phyloP scores from a whole-genome alignment of 2,888 invertebrate species.

The Trissolcus brochymenae region DNA sequence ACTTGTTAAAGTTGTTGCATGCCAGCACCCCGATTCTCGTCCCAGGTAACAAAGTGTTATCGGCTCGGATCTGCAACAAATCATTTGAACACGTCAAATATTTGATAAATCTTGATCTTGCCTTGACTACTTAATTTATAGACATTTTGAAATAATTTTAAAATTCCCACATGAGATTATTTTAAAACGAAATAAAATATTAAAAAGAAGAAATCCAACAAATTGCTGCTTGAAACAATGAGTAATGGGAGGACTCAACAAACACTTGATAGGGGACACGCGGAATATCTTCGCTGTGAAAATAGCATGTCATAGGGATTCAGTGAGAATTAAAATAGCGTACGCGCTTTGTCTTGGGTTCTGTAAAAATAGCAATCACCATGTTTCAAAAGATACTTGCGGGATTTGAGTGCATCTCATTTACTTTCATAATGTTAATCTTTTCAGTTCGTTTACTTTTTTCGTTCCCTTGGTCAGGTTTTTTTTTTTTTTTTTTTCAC shows the following conservation, averaged over 20 bases:
- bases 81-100: neutral
- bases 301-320: constrained; percentile 26
- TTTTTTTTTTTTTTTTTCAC: no score
- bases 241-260: no score
- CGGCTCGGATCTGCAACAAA: constrained; percentile 23
- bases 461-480: neutral
- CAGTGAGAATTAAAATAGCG: constrained; percentile 36
- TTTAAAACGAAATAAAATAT: no score
- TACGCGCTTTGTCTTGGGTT: constrained; percentile 35
- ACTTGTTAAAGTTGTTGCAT: constrained; percentile 37
- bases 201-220: no score
- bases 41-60: constrained; percentile 13
- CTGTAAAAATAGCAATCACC: constrained; percentile 29
- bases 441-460: neutral
- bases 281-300: constrained; percentile 6
- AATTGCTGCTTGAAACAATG: no score
- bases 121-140: neutral
- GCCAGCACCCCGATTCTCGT: constrained; percentile 29
- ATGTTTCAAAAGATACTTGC: constrained; percentile 1
- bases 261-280: no score
- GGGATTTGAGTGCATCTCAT: constrained; percentile 27
- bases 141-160: neutral
- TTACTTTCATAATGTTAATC: neutral
- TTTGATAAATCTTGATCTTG: neutral
- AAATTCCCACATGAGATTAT: neutral